Evolutionary conservation across 2,797 vertebrate genomes (phyloP).

Genomic region (Pristis pectinata): DNA sequence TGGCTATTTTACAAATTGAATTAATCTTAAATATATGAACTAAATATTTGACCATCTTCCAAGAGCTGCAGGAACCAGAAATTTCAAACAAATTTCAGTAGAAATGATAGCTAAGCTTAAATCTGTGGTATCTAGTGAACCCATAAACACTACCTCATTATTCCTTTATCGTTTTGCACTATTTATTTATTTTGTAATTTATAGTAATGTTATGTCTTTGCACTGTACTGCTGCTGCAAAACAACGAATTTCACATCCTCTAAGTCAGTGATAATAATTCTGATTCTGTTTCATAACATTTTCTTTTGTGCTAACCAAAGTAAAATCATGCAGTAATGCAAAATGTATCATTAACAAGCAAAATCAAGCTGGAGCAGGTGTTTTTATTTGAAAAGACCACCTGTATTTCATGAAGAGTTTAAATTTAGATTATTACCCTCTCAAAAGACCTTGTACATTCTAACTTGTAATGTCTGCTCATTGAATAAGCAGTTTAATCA

Average conservation of each 20-base stretch:
- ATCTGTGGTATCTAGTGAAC: neutral
- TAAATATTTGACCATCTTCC: neutral
- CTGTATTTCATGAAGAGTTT: neutral
- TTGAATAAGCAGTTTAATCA: neutral
- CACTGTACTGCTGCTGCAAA: too few species aligned
- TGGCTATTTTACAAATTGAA: neutral
- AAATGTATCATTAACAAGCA: neutral
- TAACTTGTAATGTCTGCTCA: neutral
- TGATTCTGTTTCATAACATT: neutral
- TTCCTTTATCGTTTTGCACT: too few species aligned
- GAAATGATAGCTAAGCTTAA: neutral
- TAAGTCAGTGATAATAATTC: too few species aligned
- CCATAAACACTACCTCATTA: too few species aligned
- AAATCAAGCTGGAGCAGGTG: neutral
- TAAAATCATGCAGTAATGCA: neutral
- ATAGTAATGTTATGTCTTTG: too few species aligned
- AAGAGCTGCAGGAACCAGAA: neutral
- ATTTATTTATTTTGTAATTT: too few species aligned
- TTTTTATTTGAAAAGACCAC: neutral
- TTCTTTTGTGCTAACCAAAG: neutral
- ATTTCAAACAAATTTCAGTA: neutral
- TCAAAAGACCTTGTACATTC: neutral
- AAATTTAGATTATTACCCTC: neutral
- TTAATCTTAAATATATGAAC: neutral
- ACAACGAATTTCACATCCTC: too few species aligned